Base-by-base conservation (phyloP, 2,797 vertebrate species). In the Arremon brunneinucha region DNA sequence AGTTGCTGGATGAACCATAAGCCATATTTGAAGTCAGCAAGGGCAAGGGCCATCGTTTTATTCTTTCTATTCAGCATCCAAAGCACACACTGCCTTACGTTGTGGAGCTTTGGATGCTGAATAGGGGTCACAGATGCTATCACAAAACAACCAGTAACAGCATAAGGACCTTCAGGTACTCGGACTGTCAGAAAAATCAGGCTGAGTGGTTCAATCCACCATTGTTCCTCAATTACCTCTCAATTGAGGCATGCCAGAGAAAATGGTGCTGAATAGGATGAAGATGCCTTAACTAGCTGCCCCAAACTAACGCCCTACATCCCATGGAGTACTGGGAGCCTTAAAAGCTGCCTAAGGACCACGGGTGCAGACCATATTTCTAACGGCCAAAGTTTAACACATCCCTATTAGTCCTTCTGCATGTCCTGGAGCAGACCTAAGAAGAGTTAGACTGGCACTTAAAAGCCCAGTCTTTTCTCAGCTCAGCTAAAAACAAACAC, bases 191-290 rank as follows among this genome's bases (percentile, higher is more conserved):
- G 81, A 95, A 90, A 89, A 94, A 94, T 94, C 53, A 93, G 68
- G 70, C 68, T 76, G 59, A 70, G 55, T 0, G 0, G 47, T 63
- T 90, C 70, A 86, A 60, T 89, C 71, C 63, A 79, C 56, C 63
- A 81, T 62, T 94, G 89, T 90, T 94, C 74, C 37, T 84, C 85
- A 88, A 87, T 90, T 96, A 88, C 53, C 55, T 84, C 83, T 91
- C 74, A 84, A 15, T 1, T 59, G 70, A 89, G 46, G 37, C 77
- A 72, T 1, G 0, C 46, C 86, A 74, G 46, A 91, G 76, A 89
- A 92, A 93, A 89, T 23, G 50, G 56, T 59, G 62, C 65, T 87
- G 64, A 95, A 41, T 47, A 69, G 85, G 49, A 78, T 0, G 8
- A 78, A 80, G 53, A 86, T 81, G 69, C 76, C 84, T 87, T 49